Base-by-base conservation (phyloP, 2,888 invertebrate species). In the Podabrus alpinus region DNA sequence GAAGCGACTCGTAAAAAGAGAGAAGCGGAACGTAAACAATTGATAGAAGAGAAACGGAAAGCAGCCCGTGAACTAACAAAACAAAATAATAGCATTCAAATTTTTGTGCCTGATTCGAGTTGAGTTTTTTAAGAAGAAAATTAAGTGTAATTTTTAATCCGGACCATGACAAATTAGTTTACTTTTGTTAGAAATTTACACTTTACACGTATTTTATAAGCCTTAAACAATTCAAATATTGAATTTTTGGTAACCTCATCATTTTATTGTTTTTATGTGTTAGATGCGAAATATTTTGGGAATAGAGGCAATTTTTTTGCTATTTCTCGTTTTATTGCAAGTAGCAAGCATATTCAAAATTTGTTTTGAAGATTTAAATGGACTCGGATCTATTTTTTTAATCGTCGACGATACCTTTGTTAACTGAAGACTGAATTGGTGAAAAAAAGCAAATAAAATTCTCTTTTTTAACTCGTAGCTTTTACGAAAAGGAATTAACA, bases 41-140 rank as follows among this genome's bases (percentile, higher is more conserved):
- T 97, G 90, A 87, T 96, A 79, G 96, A 96, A 82, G 94, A 90
- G 84, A 92, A 90, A 86, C 90, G 94, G 85, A 89, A 89, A 78
- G 92, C 90, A 9, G 90, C 91, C 89, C 84, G 86, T 15, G 80
- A 81, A 69, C 80, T 81, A 72, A 80, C 80, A 59, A 78, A 83
- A 16, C 79, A 81, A 29, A 78, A 83, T 78, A 77, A 84, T 75
- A 82, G 80, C 82, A 86, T 88, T 80, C 87, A 88, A 86, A 87
- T 88, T 80, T 88, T 84, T 79, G 86, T 86, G 81, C 86, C 87
- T 75, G 87, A 87, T 84, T 83, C 84, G 74, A 87, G 87, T 85
- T 86, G 86, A 87, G 81, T 85, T 74, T 82, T 79, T 73, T 69
- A 74, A 19, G 16, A 66, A 29, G 72, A 25, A 70, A 45, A 64